These are phyloP conservation scores for Acrocephalus kingi DNA, from an alignment of 2,113 vertebrate genomes.

Conservation along the genomic window DNA sequence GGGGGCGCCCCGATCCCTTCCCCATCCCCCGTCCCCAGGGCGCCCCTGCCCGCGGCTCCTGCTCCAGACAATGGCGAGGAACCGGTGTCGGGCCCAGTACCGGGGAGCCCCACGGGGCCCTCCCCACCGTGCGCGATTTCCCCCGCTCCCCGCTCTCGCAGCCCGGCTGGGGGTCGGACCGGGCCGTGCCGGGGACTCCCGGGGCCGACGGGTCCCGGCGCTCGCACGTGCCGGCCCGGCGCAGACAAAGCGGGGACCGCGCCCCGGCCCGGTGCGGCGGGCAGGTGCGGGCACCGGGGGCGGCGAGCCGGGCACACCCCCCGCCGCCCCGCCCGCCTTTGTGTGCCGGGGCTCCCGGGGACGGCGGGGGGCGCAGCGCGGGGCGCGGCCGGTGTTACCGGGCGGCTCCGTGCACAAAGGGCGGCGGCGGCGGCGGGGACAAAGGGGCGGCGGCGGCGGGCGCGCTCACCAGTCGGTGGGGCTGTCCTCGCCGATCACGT, in stretches of 20 bases:
- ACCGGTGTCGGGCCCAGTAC: background rate
- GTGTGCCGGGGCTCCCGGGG: background rate
- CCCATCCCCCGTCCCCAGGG: background rate
- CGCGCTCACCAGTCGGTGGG: conserved; percentile 75
- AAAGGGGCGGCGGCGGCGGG: conserved; percentile 20
- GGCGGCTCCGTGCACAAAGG: background rate
- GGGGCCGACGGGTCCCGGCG: background rate
- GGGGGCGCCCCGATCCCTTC: background rate
- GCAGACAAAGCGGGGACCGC: conserved; percentile 12
- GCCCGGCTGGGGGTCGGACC: background rate
- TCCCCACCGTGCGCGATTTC: background rate
- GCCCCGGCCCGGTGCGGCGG: background rate
- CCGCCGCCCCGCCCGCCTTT: background rate
- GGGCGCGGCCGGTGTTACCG: background rate
- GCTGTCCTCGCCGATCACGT: conserved; percentile 74
- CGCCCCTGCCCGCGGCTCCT: background rate
- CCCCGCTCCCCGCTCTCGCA: background rate
- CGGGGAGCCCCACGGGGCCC: background rate
- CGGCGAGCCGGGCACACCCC: background rate
- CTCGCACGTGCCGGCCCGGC: background rate
- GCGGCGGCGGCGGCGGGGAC: background rate
- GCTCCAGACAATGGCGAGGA: conserved; percentile 8
- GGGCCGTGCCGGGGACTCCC: background rate
- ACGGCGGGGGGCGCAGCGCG: background rate
- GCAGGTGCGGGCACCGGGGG: background rate